Evolutionary conservation across 1,140 invertebrate genomes (phyloP).

Genomic region (Agrypnia vestita): DNA sequence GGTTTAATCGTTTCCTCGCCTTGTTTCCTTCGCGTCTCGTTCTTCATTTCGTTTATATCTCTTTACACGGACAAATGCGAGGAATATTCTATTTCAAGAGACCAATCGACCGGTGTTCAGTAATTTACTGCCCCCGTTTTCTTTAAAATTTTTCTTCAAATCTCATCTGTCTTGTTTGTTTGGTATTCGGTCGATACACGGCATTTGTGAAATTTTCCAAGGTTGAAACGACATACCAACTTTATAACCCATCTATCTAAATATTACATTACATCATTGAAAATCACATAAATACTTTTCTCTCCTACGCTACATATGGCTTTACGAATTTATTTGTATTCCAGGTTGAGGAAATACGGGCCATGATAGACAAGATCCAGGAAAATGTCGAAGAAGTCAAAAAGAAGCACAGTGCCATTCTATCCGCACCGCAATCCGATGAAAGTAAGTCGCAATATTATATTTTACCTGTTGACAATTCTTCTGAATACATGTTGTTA

Average conservation of each 20-base stretch:
- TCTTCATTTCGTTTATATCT: slow-evolving; percentile 31
- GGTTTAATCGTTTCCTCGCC: slow-evolving; percentile 26
- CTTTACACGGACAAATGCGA: slow-evolving; percentile 27
- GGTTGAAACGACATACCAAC: too few species aligned
- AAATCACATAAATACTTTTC: too few species aligned
- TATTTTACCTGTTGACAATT: not conserved
- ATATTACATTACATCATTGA: too few species aligned
- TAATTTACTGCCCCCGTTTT: too few species aligned
- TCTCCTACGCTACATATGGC: too few species aligned
- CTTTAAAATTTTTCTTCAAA: too few species aligned
- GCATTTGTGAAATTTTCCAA: too few species aligned
- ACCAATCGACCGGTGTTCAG: too few species aligned
- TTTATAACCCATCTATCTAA: too few species aligned
- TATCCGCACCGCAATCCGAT: slow-evolving; percentile 98
- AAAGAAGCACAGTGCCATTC: slow-evolving; percentile 99
- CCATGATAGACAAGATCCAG: slow-evolving; percentile 99
- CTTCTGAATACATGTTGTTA: too few species aligned
- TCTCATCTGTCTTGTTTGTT: too few species aligned
- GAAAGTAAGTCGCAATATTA: slow-evolving; percentile 87
- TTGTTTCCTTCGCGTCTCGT: slow-evolving; percentile 18
- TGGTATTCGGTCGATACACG: too few species aligned
- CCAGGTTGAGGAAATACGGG: slow-evolving; percentile 98
- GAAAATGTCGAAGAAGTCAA: slow-evolving; percentile 99
- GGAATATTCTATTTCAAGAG: not conserved
- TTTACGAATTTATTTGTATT: slow-evolving; percentile 61